Percentiles rank a stretch among this genome's conserved stretches.
Evolutionary conservation across 2,797 vertebrate species (phyloP).

Genomic region (Gallinago solitaria): DNA sequence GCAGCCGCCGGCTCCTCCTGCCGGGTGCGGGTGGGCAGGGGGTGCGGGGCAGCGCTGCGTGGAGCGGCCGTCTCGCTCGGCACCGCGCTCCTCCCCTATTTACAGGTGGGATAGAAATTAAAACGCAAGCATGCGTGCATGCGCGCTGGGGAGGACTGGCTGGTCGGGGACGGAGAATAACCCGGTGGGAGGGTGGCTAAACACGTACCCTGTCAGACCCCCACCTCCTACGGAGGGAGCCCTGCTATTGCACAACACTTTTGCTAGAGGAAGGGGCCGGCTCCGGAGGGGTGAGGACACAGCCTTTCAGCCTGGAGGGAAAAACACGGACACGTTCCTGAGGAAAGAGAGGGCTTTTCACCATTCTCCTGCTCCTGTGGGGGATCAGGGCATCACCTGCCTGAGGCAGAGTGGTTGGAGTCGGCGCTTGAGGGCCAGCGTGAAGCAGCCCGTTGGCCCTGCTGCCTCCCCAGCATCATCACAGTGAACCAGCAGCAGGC

Average conservation of each 20-base stretch:
- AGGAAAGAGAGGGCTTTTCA: conserved; percentile 61
- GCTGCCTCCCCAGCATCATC: not conserved
- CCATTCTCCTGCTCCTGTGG: not conserved
- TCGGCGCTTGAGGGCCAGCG: not conserved
- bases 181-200: not conserved
- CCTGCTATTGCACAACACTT: conserved; percentile 60
- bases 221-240: not conserved
- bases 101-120: not conserved
- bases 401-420: rapidly evolving
- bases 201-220: conserved; percentile 41
- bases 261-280: conserved; percentile 26
- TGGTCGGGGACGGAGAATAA: not conserved
- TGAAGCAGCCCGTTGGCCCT: not conserved
- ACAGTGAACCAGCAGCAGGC: conserved; percentile 33
- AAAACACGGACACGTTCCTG: conserved; percentile 56
- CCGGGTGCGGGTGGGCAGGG: not conserved
- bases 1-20: not conserved
- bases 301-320: not conserved
- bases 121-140: conserved; percentile 27
- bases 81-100: not conserved
- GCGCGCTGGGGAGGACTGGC: not conserved
- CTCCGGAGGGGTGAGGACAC: not conserved
- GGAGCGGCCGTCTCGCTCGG: rapidly evolving
- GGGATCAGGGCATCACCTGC: too few species aligned
- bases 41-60: rapidly evolving